Evolutionary conservation across 2,888 invertebrate species (phyloP).

Genomic region (Trachelus stipa): DNA sequence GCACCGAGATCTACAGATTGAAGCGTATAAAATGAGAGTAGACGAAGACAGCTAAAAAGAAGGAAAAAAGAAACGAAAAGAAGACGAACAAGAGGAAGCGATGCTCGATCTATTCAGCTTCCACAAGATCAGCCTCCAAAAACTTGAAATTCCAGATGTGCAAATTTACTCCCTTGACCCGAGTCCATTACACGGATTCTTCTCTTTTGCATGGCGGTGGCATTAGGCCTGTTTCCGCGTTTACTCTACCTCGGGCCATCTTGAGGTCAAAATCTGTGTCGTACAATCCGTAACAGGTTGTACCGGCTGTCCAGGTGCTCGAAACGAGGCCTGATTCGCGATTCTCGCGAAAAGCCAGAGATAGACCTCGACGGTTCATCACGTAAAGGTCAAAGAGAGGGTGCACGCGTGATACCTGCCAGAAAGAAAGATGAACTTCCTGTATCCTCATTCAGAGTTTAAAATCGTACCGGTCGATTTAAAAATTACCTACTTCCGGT

Average conservation of each 20-base stretch:
- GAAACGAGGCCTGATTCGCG: background rate
- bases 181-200: conserved; percentile 29
- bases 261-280: conserved; percentile 56
- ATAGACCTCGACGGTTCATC: background rate
- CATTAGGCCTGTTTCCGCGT: conserved; percentile 26
- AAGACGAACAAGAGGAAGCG: background rate
- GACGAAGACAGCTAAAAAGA: background rate
- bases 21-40: background rate
- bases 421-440: background rate
- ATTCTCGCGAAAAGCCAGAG: background rate
- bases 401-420: background rate
- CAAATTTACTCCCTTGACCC: conserved; percentile 32
- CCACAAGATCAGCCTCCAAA: background rate
- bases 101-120: background rate
- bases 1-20: background rate
- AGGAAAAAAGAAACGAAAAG: too few species aligned
- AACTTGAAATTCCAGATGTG: conserved; percentile 29
- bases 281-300: conserved; percentile 56
- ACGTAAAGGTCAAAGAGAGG: background rate
- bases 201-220: conserved; percentile 14
- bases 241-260: conserved; percentile 45
- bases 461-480: background rate
- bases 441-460: background rate
- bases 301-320: conserved; percentile 49
- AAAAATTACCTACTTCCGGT: background rate